These are phyloP conservation scores for Drosophila gunungcola DNA, from an alignment of 1,140 invertebrate genomes.

Conservation along the genomic window DNA sequence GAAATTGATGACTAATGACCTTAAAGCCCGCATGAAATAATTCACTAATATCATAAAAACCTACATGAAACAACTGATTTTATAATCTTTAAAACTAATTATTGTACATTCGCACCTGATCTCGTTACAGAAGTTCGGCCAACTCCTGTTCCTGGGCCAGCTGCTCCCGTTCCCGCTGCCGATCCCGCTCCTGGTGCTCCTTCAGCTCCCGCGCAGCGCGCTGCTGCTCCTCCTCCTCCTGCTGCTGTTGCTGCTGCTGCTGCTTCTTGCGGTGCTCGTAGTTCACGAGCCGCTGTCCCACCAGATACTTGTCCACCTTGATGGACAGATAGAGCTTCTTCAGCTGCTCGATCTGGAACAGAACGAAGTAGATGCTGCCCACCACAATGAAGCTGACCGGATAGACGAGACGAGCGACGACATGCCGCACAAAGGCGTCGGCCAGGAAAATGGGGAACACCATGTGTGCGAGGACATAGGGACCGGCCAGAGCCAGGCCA, in stretches of 20 bases:
- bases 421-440: slow-evolving; percentile 89
- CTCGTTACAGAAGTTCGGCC: slow-evolving; percentile 37
- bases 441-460: slow-evolving; percentile 92
- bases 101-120: slow-evolving; percentile 11
- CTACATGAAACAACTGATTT: background rate
- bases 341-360: slow-evolving; percentile 94
- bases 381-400: slow-evolving; percentile 93
- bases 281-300: slow-evolving; percentile 97
- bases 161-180: slow-evolving; percentile 14
- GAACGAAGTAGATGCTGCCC: slow-evolving; percentile 89
- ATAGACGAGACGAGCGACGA: slow-evolving; percentile 95
- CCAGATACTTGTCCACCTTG: slow-evolving; percentile 99
- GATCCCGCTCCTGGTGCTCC: slow-evolving; percentile 52
- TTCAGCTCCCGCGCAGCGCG: slow-evolving; percentile 34
- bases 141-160: slow-evolving; percentile 11
- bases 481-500: slow-evolving; percentile 94
- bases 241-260: slow-evolving; percentile 84
- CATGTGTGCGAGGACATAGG: slow-evolving; percentile 94
- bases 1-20: background rate
- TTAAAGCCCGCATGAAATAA: too few relatives aligned
- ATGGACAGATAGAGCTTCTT: slow-evolving; percentile 98
- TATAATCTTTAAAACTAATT: background rate
- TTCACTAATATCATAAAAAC: background rate
- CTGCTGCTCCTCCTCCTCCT: slow-evolving; percentile 62
- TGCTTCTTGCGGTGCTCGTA: slow-evolving; percentile 93